phyloP scores from a whole-genome alignment of 2,888 invertebrate genomes.

The Drosophila mercatorum region DNA sequence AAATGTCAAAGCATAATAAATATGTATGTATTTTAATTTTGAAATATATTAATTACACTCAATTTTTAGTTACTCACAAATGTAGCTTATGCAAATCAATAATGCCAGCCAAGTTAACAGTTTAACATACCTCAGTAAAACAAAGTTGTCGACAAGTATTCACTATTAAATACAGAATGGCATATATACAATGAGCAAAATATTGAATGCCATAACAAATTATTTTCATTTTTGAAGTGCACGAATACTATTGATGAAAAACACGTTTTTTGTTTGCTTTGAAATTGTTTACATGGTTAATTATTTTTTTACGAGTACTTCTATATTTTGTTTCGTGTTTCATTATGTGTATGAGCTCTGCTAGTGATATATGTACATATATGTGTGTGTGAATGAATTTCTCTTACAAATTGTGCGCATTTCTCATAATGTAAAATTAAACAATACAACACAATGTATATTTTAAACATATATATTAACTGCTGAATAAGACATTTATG shows the following conservation, averaged over 20 bases:
- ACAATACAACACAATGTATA: slow-evolving; percentile 65
- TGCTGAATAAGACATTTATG: slow-evolving; percentile 45
- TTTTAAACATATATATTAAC: slow-evolving; percentile 55
- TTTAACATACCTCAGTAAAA: slow-evolving; percentile 34
- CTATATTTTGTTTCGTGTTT: slow-evolving; percentile 31
- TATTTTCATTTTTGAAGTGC: slow-evolving; percentile 38
- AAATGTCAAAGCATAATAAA: slow-evolving; percentile 5
- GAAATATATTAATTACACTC: slow-evolving; percentile 10
- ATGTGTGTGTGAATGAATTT: slow-evolving; percentile 37
- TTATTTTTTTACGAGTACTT: slow-evolving; percentile 54
- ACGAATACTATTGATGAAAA: slow-evolving; percentile 59
- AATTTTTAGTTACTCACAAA: slow-evolving; percentile 25
- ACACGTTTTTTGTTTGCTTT: slow-evolving; percentile 18
- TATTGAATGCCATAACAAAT: slow-evolving; percentile 58
- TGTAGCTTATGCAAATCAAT: slow-evolving; percentile 9
- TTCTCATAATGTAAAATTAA: slow-evolving; percentile 48
- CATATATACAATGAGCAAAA: slow-evolving; percentile 75
- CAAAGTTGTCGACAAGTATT: slow-evolving; percentile 39
- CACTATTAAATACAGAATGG: slow-evolving; percentile 67
- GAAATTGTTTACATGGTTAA: slow-evolving; percentile 43
- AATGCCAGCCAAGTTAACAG: slow-evolving; percentile 19
- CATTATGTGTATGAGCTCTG: slow-evolving; percentile 29
- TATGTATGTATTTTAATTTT: slow-evolving; percentile 11
- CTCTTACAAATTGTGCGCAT: slow-evolving; percentile 57
- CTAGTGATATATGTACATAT: slow-evolving; percentile 42